A percentile compares a stretch with the other conserved stretches of the same genome.
Evolutionary conservation across 1,140 invertebrate genomes (phyloP).

Genomic region (Diachasma alloeum): DNA sequence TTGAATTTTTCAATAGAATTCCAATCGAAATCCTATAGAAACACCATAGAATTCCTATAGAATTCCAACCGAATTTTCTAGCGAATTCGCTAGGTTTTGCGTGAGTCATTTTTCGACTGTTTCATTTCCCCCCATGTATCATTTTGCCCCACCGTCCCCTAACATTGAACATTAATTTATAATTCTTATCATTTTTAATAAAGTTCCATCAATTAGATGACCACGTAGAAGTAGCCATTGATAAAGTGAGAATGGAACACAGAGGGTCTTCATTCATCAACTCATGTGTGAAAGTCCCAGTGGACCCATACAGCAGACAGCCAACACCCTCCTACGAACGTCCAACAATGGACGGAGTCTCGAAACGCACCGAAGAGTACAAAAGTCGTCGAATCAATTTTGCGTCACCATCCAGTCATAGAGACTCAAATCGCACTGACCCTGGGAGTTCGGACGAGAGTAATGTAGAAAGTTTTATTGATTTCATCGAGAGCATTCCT

Average conservation of each 20-base stretch:
- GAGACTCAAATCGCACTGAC: conserved; percentile 28
- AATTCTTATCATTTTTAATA: no score
- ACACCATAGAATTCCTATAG: no score
- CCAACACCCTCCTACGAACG: conserved; percentile 73
- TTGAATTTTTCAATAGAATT: no score
- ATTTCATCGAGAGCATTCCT: conserved; percentile 75
- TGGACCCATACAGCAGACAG: conserved; percentile 71
- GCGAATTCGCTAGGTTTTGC: no score
- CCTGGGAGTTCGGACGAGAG: conserved; percentile 39
- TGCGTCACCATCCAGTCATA: not conserved
- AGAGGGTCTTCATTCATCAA: conserved; percentile 59
- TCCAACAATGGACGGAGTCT: conserved; percentile 55
- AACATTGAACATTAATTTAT: no score
- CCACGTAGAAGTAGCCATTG: no score
- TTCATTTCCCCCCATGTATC: no score
- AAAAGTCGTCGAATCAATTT: conserved; percentile 43
- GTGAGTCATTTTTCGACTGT: no score
- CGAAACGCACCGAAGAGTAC: conserved; percentile 40
- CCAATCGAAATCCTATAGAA: no score
- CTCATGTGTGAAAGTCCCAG: conserved; percentile 72
- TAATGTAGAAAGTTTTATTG: conserved; percentile 66
- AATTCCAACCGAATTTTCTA: no score
- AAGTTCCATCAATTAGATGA: no score
- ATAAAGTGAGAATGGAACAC: conserved; percentile 50
- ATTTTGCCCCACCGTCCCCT: no score